Evolutionary conservation across 2,113 vertebrate species (phyloP).

Genomic region (Eurypyga helias): DNA sequence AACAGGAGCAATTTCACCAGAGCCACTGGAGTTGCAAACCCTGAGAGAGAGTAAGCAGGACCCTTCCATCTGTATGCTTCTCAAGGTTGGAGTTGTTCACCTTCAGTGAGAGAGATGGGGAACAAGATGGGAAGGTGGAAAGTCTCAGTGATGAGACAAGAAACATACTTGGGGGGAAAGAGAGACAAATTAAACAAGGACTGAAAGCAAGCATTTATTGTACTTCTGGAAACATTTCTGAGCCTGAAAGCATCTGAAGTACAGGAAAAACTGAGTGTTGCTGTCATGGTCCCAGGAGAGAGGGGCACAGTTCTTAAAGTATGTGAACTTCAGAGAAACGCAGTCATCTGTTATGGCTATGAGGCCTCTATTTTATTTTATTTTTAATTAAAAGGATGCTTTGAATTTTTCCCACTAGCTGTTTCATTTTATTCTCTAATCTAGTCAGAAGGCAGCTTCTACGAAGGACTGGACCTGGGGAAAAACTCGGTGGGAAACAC

Average conservation of each 20-base stretch:
- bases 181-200: background rate
- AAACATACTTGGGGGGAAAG: background rate
- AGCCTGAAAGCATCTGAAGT: background rate
- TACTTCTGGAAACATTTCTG: background rate
- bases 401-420: slow-evolving; percentile 34
- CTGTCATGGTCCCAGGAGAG: background rate
- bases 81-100: background rate
- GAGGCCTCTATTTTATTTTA: background rate
- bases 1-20: background rate
- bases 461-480: background rate
- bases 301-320: background rate
- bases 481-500: background rate
- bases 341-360: background rate
- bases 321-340: background rate
- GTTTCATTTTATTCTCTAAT: background rate
- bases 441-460: background rate
- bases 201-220: background rate
- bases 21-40: background rate
- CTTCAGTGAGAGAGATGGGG: background rate
- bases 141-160: background rate
- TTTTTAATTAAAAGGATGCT: slow-evolving; percentile 38
- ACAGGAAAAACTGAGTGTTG: background rate
- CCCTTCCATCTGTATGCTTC: background rate
- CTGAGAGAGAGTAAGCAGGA: background rate
- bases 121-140: background rate